A percentile compares a stretch with the other conserved stretches of the same genome.
These are phyloP conservation scores for Ispidina picta DNA, from an alignment of 2,797 vertebrate genomes.

Conservation along the genomic window DNA sequence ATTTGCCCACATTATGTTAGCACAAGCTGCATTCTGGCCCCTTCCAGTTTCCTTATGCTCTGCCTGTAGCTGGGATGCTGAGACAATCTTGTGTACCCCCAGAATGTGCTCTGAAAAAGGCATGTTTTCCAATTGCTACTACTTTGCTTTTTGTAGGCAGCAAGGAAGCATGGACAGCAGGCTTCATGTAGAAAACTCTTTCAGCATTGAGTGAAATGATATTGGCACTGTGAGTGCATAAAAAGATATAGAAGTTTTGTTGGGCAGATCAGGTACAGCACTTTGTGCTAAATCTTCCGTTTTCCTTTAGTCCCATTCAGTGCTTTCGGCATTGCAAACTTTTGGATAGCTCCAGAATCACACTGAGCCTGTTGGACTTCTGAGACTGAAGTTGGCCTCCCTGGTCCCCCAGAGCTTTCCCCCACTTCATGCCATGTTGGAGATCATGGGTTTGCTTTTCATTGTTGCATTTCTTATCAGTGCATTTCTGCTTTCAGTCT, in stretches of 20 bases:
- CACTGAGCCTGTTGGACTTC: not conserved
- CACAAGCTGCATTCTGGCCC: not conserved
- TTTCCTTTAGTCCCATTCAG: not conserved
- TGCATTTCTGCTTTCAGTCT: not conserved
- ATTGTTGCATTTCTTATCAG: not conserved
- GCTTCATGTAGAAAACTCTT: not conserved
- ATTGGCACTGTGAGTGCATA: not conserved
- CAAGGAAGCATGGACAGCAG: not conserved
- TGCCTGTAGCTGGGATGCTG: not conserved
- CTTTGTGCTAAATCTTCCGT: not conserved
- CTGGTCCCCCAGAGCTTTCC: not conserved
- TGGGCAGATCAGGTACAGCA: not conserved
- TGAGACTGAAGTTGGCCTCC: not conserved
- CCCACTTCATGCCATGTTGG: not conserved
- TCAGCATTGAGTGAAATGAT: not conserved
- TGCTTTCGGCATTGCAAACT: not conserved
- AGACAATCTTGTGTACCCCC: not conserved
- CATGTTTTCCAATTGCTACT: not conserved
- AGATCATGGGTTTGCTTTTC: rapidly evolving
- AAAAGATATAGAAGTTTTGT: not conserved
- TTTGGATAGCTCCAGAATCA: not conserved
- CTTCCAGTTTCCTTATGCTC: not conserved
- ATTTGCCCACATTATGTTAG: not conserved
- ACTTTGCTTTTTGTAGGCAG: not conserved
- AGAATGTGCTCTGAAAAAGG: not conserved